phyloP scores from a whole-genome alignment of 1,140 invertebrate genomes.

The Sminthurides bifidus region DNA sequence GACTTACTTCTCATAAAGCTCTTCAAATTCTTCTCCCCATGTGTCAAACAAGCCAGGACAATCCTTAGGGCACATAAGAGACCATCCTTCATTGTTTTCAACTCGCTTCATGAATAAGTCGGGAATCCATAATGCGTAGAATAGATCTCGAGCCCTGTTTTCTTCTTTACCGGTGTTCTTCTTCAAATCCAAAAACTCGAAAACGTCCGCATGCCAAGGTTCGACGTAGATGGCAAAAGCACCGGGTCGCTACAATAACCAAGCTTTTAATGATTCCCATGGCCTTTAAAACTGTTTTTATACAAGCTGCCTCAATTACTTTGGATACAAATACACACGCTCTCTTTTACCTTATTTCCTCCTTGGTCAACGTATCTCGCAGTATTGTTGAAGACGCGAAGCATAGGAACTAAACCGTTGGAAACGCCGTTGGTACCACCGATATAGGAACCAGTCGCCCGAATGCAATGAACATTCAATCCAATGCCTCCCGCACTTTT shows the following conservation, averaged over 20 bases:
- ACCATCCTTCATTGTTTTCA: constrained; percentile 76
- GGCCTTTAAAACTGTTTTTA: neutral
- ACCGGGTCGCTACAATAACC: constrained; percentile 59
- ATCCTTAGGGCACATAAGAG: constrained; percentile 92
- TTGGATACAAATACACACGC: constrained; percentile 2
- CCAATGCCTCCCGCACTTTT: constrained; percentile 97
- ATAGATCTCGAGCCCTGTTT: constrained; percentile 84
- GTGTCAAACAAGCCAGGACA: constrained; percentile 79
- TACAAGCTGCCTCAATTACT: neutral
- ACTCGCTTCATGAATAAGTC: constrained; percentile 98
- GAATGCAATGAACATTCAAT: constrained; percentile 89
- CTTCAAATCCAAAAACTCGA: constrained; percentile 85
- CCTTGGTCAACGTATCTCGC: constrained; percentile 97
- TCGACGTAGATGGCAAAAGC: constrained; percentile 98
- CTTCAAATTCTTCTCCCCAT: constrained; percentile 91
- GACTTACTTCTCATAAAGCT: constrained; percentile 63
- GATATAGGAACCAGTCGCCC: constrained; percentile 82
- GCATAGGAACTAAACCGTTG: constrained; percentile 95
- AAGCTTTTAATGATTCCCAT: neutral
- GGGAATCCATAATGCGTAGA: constrained; percentile 96
- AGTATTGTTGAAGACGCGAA: constrained; percentile 91
- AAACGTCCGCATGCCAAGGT: constrained; percentile 97
- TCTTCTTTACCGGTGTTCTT: constrained; percentile 95
- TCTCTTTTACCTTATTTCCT: constrained; percentile 68
- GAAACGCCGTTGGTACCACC: constrained; percentile 89